Evolutionary conservation across 2,113 vertebrate genomes (phyloP).

Genomic region (Oncorhynchus mykiss): DNA sequence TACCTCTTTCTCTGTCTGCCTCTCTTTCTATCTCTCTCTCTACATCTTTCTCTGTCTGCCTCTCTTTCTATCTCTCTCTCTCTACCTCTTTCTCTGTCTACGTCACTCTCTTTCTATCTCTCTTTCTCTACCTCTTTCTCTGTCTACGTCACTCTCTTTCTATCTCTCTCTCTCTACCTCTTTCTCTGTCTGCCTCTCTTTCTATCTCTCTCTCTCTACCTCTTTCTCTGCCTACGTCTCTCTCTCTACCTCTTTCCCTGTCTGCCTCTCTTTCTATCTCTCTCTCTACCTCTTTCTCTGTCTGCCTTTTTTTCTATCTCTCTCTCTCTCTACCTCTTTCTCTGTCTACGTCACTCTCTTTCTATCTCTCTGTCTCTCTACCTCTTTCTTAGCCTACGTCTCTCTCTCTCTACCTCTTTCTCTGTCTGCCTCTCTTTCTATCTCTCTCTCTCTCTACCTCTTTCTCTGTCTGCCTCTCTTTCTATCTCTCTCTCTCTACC

Average conservation of each 20-base stretch:
- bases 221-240: too few relatives aligned
- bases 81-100: too few relatives aligned
- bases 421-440: not conserved
- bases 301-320: not conserved
- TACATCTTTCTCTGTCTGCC: too few relatives aligned
- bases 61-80: conserved; percentile 21
- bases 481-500: not conserved
- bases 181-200: not conserved
- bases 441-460: too few relatives aligned
- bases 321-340: not conserved
- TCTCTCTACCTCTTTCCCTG: too few relatives aligned
- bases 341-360: not conserved
- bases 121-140: too few relatives aligned
- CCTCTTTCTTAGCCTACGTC: not conserved
- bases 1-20: too few relatives aligned
- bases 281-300: not conserved
- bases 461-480: too few relatives aligned
- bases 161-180: conserved; percentile 13
- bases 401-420: not conserved
- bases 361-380: not conserved
- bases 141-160: not conserved
- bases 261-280: too few relatives aligned
- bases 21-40: too few relatives aligned
- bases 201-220: too few relatives aligned
- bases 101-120: too few relatives aligned